Evolutionary conservation across 2,113 vertebrate species (phyloP).

Genomic region (Colius striatus): DNA sequence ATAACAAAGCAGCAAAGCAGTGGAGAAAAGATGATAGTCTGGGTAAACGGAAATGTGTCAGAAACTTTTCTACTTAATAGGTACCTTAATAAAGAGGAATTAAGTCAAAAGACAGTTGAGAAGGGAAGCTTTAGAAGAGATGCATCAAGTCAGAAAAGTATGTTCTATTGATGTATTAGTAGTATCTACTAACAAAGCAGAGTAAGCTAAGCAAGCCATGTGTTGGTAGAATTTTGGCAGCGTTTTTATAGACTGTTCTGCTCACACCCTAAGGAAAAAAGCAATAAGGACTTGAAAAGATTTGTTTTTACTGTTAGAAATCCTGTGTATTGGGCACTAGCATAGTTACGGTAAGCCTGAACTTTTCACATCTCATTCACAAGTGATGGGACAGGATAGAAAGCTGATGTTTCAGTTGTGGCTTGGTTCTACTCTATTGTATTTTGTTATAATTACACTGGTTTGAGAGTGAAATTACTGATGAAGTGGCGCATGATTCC

Average conservation of each 20-base stretch:
- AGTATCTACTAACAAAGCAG: neutral
- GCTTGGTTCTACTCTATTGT: constrained; percentile 63
- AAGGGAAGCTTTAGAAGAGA: neutral
- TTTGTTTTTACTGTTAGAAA: neutral
- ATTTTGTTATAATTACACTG: constrained; percentile 69
- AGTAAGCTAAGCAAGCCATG: neutral
- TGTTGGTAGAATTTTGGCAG: neutral
- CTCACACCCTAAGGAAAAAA: neutral
- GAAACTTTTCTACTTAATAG: neutral
- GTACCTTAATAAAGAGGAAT: neutral
- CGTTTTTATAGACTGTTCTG: neutral
- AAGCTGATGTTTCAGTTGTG: constrained; percentile 63
- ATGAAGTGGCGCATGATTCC: constrained; percentile 72
- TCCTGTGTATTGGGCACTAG: neutral
- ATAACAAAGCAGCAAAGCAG: neutral
- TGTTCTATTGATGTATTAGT: neutral
- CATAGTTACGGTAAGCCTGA: constrained; percentile 46
- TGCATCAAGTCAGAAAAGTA: neutral
- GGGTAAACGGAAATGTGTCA: neutral
- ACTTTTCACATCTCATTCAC: constrained; percentile 67
- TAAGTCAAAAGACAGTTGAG: neutral
- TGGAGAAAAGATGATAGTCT: neutral
- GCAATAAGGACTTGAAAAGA: neutral
- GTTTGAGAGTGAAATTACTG: constrained; percentile 66
- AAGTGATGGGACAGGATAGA: constrained; percentile 33